Evolutionary conservation across 2,113 vertebrate genomes (phyloP), one percentile per base, ranked within the genome.

Genomic region (Thunnus maccoyii): DNA sequence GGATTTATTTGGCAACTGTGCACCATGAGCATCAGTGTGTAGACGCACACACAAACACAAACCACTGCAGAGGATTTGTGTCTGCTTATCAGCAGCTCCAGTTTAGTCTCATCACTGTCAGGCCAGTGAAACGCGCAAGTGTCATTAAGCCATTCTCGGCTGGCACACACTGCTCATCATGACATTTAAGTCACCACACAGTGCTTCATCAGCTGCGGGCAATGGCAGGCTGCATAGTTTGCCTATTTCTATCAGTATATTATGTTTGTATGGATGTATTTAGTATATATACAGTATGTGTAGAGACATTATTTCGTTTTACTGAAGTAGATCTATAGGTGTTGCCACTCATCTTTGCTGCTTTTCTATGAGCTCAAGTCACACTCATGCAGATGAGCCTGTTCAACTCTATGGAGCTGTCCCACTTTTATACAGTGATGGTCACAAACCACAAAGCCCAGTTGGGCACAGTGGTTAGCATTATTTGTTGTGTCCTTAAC

Each of bases 81-180:
- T 74, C 50, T 87, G 72, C 41, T 86, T 87, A 80, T 71, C 76
- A 58, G 50, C 2, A 3, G 48, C 73, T 71, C 56, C 71, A 76
- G 63, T 88, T 88, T 64, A 65, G 72, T 44, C 51, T 79, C 76
- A n/a, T 86, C 77, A 67, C 75, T 87, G 80, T 86, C 87, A 82
- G 63, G 22, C 76, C 72, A 77, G 70, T 73, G 72, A 84, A 82
- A 84, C 62, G 60, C 63, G 17, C 79, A 72, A 73, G 76, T 36
- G 69, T 83, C 82, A 85, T 72, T 77, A 83, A 81, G 83, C 74
- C 41, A 61, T 80, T 76, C 63, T 82, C 60, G 48, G 73, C 66
- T 74, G 86, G 41, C 71, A 67, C 63, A 36, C 58, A 52, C 52
- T 27, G 72, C 71, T 86, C 77, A 68, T 72, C 78, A n/a, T 90